Percentiles rank a stretch among this genome's conserved stretches.
These are phyloP conservation scores for Papilio gigon DNA, from an alignment of 2,888 invertebrate species.

Conservation along the genomic window DNA sequence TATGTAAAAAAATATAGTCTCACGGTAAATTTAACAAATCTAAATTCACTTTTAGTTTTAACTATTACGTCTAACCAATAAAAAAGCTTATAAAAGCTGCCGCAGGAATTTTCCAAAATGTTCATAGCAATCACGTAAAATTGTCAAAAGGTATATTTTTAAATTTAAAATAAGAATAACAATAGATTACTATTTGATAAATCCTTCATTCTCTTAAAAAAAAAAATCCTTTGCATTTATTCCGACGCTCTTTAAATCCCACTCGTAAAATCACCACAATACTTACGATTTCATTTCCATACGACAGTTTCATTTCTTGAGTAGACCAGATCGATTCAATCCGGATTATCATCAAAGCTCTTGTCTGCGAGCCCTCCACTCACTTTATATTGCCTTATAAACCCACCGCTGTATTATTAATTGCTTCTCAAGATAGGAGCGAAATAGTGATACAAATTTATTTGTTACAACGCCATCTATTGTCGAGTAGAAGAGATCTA, in stretches of 20 bases:
- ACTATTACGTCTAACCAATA: too few species aligned
- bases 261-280: neutral
- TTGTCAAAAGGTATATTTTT: too few species aligned
- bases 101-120: too few species aligned
- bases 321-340: constrained; percentile 9
- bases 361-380: constrained; percentile 4
- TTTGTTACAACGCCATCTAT: constrained; percentile 23
- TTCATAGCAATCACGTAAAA: too few species aligned
- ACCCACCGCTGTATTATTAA: constrained; percentile 34
- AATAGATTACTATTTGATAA: too few species aligned
- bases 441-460: constrained; percentile 21
- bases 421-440: constrained; percentile 27
- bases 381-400: constrained; percentile 38
- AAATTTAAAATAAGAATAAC: too few species aligned
- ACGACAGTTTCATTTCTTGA: constrained; percentile 7
- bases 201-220: too few species aligned
- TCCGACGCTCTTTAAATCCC: neutral
- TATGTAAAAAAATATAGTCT: too few species aligned
- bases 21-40: too few species aligned
- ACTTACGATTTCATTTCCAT: neutral
- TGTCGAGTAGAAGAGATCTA: neutral
- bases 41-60: too few species aligned
- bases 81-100: too few species aligned
- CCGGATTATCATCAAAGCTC: constrained; percentile 29
- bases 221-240: too few species aligned